Evolutionary conservation across 2,797 vertebrate genomes (phyloP), one percentile per base, ranked within the genome.

Genomic region (Hozukius guyotensis): DNA sequence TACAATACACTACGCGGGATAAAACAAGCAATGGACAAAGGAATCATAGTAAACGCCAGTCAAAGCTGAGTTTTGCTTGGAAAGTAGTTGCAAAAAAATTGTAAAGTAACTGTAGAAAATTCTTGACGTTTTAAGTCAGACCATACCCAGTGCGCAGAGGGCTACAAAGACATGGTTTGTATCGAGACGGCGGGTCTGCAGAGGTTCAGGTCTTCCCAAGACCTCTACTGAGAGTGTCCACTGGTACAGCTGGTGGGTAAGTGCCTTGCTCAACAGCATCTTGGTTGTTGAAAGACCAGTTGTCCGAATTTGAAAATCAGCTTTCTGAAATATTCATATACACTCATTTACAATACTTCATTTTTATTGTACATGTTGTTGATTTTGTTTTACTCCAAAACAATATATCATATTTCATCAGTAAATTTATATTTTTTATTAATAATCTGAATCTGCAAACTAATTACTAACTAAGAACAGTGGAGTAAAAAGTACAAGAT

Each of bases 201-300:
- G 12, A 20, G 24, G 72, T 64, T 49, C 13, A 62, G 31, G 22
- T 64, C 12, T 10, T 29, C n/a, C 53, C 9, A 13, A 66, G 36
- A 68, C 20, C 11, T 64, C 31, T n/a, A 42, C 25, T 53, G 31
- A 46, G 24, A 73, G 36, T 34, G 29, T 57, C 25, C 27, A 12
- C 31, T 52, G 68, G 25, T 64, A 38, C 49, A 64, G 57, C 55
- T 52, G 49, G 10, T 52, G 12, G 38, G 5, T 10, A 32, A 73
- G 70, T 79, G 77, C 77, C 63, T 80, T 80, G 70, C 31, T 60
- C 42, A 55, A 20, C 12, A 65, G n/a, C 60, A 46, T 64, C 10
- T 64, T n/a, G 14, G 64, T 59, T 53, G 36, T 61, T 69, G 29
- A 73, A 62, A 36, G 52, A 61, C 7, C 4, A 27, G 12, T 52